Percentiles rank a stretch among this genome's conserved stretches.
Evolutionary conservation across 2,888 invertebrate genomes (phyloP).

Genomic region (Stegophylla sp.): DNA sequence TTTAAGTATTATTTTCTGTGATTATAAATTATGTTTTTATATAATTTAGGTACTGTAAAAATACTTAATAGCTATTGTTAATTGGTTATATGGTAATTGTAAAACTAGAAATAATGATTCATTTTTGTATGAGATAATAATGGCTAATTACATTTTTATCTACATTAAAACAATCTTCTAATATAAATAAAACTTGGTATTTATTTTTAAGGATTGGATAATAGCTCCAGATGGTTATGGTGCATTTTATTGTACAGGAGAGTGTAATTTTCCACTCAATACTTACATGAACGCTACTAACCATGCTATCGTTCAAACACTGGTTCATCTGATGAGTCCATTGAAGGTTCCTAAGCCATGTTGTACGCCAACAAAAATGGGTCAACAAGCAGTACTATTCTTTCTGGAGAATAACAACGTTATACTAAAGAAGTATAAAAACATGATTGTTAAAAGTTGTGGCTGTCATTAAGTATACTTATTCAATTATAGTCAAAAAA

Average conservation of each 20-base stretch:
- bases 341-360: slow-evolving; percentile 81
- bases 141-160: background rate
- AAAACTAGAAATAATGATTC: no score
- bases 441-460: slow-evolving; percentile 97
- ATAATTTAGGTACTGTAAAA: no score
- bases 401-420: slow-evolving; percentile 90
- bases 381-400: slow-evolving; percentile 87
- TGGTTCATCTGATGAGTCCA: slow-evolving; percentile 87
- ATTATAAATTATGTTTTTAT: no score
- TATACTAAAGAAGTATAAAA: slow-evolving; percentile 90
- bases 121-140: no score
- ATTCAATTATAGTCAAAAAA: background rate
- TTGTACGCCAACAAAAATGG: slow-evolving; percentile 89
- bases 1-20: no score
- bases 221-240: slow-evolving; percentile 94
- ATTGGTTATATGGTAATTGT: no score
- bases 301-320: slow-evolving; percentile 92
- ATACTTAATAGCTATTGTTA: no score
- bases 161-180: background rate
- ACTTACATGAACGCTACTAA: slow-evolving; percentile 95
- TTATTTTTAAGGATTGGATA: slow-evolving; percentile 76
- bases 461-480: slow-evolving; percentile 82
- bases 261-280: slow-evolving; percentile 91
- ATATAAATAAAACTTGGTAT: background rate
- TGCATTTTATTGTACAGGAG: slow-evolving; percentile 92